Evolutionary conservation across 2,888 invertebrate genomes (phyloP).

Genomic region (Lagria hirta): DNA sequence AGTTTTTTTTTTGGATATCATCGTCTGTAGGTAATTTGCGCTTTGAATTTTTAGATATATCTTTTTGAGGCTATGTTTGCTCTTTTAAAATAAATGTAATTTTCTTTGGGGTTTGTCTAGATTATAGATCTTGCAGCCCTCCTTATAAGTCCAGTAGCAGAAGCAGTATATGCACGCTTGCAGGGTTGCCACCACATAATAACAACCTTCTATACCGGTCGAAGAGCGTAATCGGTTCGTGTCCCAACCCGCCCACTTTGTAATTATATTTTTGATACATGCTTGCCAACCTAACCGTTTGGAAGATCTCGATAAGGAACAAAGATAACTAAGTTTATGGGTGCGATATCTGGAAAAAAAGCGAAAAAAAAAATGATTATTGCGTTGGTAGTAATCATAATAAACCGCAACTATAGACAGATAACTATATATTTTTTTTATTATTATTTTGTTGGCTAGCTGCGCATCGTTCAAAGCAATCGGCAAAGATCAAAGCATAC

Average conservation of each 20-base stretch:
- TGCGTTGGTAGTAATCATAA: slow-evolving; percentile 17
- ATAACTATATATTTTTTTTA: not conserved
- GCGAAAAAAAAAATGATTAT: slow-evolving; percentile 6
- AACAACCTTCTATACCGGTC: slow-evolving; percentile 48
- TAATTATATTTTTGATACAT: slow-evolving; percentile 54
- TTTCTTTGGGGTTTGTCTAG: no score
- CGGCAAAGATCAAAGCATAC: slow-evolving; percentile 28
- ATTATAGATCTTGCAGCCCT: not conserved
- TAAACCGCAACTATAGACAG: slow-evolving; percentile 12
- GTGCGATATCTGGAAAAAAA: not conserved
- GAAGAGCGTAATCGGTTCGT: slow-evolving; percentile 52
- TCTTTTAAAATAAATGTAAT: no score
- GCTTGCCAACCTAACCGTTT: slow-evolving; percentile 4
- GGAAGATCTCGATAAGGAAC: slow-evolving; percentile 15
- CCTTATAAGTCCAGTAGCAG: slow-evolving; percentile 35
- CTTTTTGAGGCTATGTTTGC: no score
- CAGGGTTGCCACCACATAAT: slow-evolving; percentile 54
- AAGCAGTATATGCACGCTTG: slow-evolving; percentile 45
- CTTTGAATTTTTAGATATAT: no score
- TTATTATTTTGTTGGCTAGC: not conserved
- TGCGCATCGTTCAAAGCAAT: slow-evolving; percentile 2
- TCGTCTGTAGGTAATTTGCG: no score
- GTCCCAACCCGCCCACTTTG: slow-evolving; percentile 51
- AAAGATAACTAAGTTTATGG: slow-evolving; percentile 13
- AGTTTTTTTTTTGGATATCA: no score